Conservation (phyloP, 2,888 invertebrate species). For the Amaurobius ferox region DNA sequence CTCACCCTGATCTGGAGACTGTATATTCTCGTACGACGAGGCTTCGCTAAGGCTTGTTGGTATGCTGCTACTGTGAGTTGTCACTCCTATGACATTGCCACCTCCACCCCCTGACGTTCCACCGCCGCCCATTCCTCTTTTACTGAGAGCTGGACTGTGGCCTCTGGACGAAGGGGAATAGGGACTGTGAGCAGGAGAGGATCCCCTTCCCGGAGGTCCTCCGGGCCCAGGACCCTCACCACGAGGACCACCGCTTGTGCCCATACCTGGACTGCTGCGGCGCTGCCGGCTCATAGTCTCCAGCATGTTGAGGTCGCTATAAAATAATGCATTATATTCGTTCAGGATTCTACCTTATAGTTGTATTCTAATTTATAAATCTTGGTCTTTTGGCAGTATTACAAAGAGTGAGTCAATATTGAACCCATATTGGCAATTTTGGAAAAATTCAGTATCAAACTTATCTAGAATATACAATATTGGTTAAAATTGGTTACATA, state of each 20-base stretch:
- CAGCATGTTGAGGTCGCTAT: slow-evolving; percentile 75
- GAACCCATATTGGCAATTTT: too few relatives aligned
- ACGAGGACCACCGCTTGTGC: slow-evolving; percentile 43
- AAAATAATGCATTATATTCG: too few relatives aligned
- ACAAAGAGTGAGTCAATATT: too few relatives aligned
- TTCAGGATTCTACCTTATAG: too few relatives aligned
- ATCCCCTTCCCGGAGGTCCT: slow-evolving; percentile 24
- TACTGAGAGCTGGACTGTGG: slow-evolving; percentile 37
- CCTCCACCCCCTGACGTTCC: slow-evolving; percentile 1
- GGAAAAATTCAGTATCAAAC: too few relatives aligned
- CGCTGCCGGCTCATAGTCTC: slow-evolving; percentile 47
- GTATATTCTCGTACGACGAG: slow-evolving; percentile 37
- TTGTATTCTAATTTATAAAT: too few relatives aligned
- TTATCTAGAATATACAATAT: too few relatives aligned
- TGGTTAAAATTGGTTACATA: too few relatives aligned
- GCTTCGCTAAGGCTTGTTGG: slow-evolving; percentile 12
- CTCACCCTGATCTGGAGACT: slow-evolving; percentile 1
- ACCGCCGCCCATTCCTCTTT: slow-evolving; percentile 34
- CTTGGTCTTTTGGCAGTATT: too few relatives aligned
- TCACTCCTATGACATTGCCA: slow-evolving; percentile 1
- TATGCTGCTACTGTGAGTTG: not conserved
- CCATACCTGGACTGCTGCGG: slow-evolving; percentile 59
- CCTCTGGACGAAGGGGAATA: slow-evolving; percentile 51
- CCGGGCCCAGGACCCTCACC: slow-evolving; percentile 43
- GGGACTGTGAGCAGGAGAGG: slow-evolving; percentile 53